These are phyloP conservation scores for Drosophila gaucha DNA, from an alignment of 2,888 invertebrate genomes.

Conservation along the genomic window DNA sequence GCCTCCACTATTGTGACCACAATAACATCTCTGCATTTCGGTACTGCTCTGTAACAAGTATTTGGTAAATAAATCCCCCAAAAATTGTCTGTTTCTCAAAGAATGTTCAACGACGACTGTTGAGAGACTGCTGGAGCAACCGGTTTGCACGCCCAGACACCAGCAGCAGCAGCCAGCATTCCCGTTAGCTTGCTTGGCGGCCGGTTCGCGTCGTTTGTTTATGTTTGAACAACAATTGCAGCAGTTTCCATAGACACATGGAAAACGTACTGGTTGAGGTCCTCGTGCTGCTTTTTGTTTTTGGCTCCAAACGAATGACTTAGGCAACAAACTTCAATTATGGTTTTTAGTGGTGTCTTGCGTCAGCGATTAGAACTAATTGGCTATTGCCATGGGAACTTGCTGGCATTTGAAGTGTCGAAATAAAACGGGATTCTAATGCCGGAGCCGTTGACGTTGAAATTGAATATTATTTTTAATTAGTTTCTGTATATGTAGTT, in stretches of 20 bases:
- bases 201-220: slow-evolving; percentile 58
- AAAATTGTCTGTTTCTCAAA: slow-evolving; percentile 47
- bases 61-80: slow-evolving; percentile 38
- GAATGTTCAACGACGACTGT: slow-evolving; percentile 59
- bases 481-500: not conserved
- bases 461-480: not conserved
- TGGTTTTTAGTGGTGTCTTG: slow-evolving; percentile 16
- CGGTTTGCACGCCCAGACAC: slow-evolving; percentile 54
- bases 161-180: slow-evolving; percentile 23
- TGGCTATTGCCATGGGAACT: slow-evolving; percentile 42
- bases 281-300: slow-evolving; percentile 37
- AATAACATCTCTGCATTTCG: slow-evolving; percentile 57
- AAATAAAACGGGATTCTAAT: slow-evolving; percentile 41
- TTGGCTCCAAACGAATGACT: slow-evolving; percentile 59
- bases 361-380: slow-evolving; percentile 46
- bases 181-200: slow-evolving; percentile 52
- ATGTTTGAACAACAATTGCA: slow-evolving; percentile 74
- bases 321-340: slow-evolving; percentile 69
- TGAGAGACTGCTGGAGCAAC: slow-evolving; percentile 40
- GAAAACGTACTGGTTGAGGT: slow-evolving; percentile 36
- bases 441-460: not conserved
- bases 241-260: slow-evolving; percentile 74
- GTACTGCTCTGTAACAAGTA: slow-evolving; percentile 4
- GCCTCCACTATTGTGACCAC: slow-evolving; percentile 39
- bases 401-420: slow-evolving; percentile 38